Evolutionary conservation across 1,140 invertebrate species (phyloP).

Genomic region (Philotrypesis tridentata): DNA sequence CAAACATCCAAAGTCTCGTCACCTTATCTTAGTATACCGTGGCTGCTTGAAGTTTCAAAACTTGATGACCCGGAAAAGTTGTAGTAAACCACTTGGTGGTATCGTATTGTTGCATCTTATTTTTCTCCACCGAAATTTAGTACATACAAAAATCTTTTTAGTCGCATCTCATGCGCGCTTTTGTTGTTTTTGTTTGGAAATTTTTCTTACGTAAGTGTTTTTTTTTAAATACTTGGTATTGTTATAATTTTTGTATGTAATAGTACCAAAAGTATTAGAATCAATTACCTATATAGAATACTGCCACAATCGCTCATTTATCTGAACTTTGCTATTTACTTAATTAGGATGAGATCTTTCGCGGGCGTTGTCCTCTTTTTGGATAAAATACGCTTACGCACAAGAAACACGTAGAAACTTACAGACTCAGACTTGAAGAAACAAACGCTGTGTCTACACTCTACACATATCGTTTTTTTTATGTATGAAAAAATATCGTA

Average conservation of each 20-base stretch:
- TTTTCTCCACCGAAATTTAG: constrained; percentile 12
- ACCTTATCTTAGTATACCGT: neutral
- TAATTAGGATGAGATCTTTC: constrained; percentile 27
- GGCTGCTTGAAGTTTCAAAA: neutral
- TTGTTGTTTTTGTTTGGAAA: constrained; percentile 47
- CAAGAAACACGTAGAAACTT: constrained; percentile 34
- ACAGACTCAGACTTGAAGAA: neutral
- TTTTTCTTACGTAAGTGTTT: constrained; percentile 29
- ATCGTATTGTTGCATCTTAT: constrained; percentile 13
- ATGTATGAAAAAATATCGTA: neutral
- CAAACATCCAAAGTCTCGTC: neutral
- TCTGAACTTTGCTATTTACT: constrained; percentile 58
- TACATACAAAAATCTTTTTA: constrained; percentile 60
- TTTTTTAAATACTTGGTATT: constrained; percentile 47
- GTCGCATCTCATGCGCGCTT: constrained; percentile 60
- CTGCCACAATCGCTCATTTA: constrained; percentile 51
- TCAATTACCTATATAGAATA: constrained; percentile 47
- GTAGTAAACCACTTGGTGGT: constrained; percentile 60
- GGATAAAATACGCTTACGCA: constrained; percentile 6
- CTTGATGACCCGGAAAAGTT: neutral
- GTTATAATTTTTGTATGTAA: constrained; percentile 43
- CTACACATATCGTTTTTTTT: neutral
- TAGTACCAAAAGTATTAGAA: constrained; percentile 61
- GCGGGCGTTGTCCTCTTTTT: neutral
- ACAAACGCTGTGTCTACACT: neutral